Conservation (phyloP, 1,140 invertebrate species). For the Drosophila jambulina region DNA sequence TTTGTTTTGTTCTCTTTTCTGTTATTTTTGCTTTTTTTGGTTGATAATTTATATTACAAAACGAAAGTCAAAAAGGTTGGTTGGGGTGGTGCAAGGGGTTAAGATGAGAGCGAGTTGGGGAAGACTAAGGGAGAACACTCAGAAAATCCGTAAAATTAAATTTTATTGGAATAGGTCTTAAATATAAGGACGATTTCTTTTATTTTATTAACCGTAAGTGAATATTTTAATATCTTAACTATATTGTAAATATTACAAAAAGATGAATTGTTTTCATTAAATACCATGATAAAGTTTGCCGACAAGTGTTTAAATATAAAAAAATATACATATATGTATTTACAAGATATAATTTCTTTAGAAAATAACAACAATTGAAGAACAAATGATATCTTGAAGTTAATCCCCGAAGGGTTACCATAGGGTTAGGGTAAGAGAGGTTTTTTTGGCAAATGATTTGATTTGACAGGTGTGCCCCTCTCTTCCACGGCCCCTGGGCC, state of each 20-base stretch:
- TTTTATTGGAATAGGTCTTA: not conserved
- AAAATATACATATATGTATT: not conserved
- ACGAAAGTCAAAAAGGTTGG: conserved; percentile 29
- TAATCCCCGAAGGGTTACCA: conserved; percentile 8
- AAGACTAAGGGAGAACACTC: not conserved
- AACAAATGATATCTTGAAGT: conserved; percentile 3
- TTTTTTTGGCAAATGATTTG: conserved; percentile 50
- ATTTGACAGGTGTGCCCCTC: conserved; percentile 56
- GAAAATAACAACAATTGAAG: conserved; percentile 1
- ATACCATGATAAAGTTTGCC: not conserved
- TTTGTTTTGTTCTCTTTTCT: not conserved
- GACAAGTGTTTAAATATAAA: not conserved
- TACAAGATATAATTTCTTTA: not conserved
- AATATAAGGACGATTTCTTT: not conserved
- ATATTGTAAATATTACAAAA: not conserved
- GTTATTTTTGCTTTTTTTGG: conserved; percentile 16
- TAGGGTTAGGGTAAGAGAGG: conserved; percentile 8
- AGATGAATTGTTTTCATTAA: not conserved
- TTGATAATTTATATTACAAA: conserved; percentile 46
- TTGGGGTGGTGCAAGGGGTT: not conserved
- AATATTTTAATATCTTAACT: not conserved
- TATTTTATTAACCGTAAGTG: not conserved
- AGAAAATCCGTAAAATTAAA: not conserved
- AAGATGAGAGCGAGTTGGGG: conserved; percentile 1
- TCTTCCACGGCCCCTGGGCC: not conserved